phyloP scores from a whole-genome alignment of 2,797 vertebrate species.

The Enteromius radiatus region DNA sequence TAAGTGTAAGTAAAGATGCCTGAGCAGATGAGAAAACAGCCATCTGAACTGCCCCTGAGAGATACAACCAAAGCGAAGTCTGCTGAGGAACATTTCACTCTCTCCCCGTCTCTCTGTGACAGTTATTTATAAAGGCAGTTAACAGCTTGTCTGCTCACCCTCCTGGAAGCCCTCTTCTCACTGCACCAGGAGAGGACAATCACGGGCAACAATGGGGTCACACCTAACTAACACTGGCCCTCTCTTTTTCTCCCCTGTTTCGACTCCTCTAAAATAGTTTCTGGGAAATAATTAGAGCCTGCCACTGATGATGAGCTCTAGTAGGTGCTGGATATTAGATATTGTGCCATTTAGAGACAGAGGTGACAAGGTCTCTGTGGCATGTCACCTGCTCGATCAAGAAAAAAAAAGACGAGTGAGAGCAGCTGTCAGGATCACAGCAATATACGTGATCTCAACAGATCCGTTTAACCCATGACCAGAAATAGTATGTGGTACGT shows the following conservation, averaged over 20 bases:
- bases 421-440: conserved; percentile 29
- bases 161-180: conserved; percentile 62
- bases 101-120: conserved; percentile 40
- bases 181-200: conserved; percentile 66
- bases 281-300: conserved; percentile 79
- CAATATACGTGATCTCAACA: not conserved
- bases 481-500: not conserved
- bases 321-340: conserved; percentile 75
- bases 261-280: conserved; percentile 72
- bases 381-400: conserved; percentile 56
- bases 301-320: conserved; percentile 77
- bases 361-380: conserved; percentile 25
- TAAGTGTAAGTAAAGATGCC: conserved; percentile 34
- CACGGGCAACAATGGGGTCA: conserved; percentile 73
- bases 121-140: conserved; percentile 75
- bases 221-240: conserved; percentile 53
- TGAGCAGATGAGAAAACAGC: conserved; percentile 35
- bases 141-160: conserved; percentile 75
- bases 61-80: conserved; percentile 21
- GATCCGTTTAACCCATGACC: not conserved
- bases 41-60: conserved; percentile 26
- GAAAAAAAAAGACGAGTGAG: conserved; percentile 60
- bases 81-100: conserved; percentile 32
- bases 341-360: conserved; percentile 59
- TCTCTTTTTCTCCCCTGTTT: conserved; percentile 49